phyloP scores from a whole-genome alignment of 2,113 vertebrate genomes.

The Jaculus jaculus region DNA sequence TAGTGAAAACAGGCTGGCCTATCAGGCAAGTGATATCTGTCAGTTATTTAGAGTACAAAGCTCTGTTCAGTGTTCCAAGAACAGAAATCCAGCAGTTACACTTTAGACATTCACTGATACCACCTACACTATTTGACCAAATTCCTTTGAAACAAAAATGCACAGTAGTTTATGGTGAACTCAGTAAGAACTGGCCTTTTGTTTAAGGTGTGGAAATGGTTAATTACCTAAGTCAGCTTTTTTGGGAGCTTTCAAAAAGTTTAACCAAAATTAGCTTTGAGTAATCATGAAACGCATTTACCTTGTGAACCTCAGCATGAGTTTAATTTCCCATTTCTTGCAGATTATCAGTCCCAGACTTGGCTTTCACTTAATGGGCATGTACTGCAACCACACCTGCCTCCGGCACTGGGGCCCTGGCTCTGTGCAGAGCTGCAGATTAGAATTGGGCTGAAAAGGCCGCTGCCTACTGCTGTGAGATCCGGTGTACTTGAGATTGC shows the following conservation, averaged over 20 bases:
- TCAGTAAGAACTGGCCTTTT: neutral
- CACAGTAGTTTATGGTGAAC: neutral
- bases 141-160: neutral
- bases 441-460: neutral
- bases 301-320: conserved; percentile 34
- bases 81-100: neutral
- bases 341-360: conserved; percentile 24
- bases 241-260: neutral
- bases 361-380: conserved; percentile 7
- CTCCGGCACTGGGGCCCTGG: neutral
- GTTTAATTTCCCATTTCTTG: conserved; percentile 33
- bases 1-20: neutral
- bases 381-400: neutral
- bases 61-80: neutral
- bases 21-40: neutral
- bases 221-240: conserved; percentile 36
- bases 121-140: neutral
- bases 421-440: neutral
- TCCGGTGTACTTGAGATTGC: neutral
- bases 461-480: neutral
- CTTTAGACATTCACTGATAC: neutral
- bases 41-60: neutral
- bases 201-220: neutral
- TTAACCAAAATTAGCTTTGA: conserved; percentile 40
- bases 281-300: conserved; percentile 48